Base-by-base conservation (phyloP, 2,797 vertebrate genomes). In the Apogon talboti region DNA sequence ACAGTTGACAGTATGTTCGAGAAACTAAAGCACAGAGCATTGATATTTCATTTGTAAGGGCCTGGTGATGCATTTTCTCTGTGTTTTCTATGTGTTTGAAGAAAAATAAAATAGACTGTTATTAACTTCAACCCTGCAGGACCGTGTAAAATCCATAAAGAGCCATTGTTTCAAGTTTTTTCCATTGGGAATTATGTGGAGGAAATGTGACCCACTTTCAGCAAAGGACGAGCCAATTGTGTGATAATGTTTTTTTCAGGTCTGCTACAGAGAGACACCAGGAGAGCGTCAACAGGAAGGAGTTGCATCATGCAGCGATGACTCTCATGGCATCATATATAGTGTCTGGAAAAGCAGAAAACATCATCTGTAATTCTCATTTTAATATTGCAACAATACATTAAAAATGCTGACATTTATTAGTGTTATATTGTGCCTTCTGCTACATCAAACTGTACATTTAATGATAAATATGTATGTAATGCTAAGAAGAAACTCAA, bases 191-290 rank as follows among this genome's bases (percentile, higher is more conserved):
- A 84, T 75, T 74, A 81, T 81, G 56, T 42, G 74, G 61, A 50
- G 47, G 18, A 73, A 78, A 67, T 73, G 53, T 89, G 87, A 90
- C 84, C 85, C 78, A 88, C 58, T 83, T 91, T 84, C 65, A 59
- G 12, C 3, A 3, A 13, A 47, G 49, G 42, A 51, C 62, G 44
- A 65, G 59, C 65, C 49, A 57, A 62, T 16, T 40, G 71, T 48
- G 50, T 73, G 71, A 69, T 72, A 56, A 66, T 40, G 16, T 51
- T 56, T 78, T 49, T 47, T 53, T 72, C 35, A 51, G 71, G 46
- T 59, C 66, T 74, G 64, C 43, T 42, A 55, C 30, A 61, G 52
- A 48, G 21, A 40, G 70, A 65, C 44, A 40, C n/a, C n/a, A n/a
- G n/a, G n/a, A n/a, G n/a, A n/a, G n/a, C n/a, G n/a, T n/a, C n/a